Evolutionary conservation across 2,888 invertebrate species (phyloP).

Genomic region (Priocnemis perturbator): DNA sequence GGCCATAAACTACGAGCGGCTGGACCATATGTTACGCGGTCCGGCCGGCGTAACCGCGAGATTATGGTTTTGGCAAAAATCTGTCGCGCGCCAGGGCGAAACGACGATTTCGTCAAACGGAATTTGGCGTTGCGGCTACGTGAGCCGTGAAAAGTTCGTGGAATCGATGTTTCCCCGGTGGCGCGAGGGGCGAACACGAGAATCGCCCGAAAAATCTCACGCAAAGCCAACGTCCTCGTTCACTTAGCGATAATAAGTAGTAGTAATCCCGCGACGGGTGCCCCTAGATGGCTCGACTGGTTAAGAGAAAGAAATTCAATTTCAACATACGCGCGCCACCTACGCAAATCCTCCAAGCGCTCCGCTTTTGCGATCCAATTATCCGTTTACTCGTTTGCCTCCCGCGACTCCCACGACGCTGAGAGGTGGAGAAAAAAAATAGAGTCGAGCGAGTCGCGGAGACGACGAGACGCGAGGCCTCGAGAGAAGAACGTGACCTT

Average conservation of each 20-base stretch:
- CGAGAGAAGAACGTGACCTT: no score
- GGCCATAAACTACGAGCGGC: no score
- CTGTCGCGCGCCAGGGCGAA: neutral
- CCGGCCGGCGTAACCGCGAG: neutral
- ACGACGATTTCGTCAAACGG: no score
- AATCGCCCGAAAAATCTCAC: no score
- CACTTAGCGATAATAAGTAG: neutral
- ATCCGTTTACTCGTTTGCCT: slow-evolving; percentile 1
- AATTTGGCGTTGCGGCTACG: no score
- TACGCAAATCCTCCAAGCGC: no score
- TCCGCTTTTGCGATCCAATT: no score
- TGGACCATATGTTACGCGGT: neutral
- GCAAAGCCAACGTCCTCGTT: neutral
- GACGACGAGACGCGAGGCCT: neutral
- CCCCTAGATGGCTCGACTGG: neutral
- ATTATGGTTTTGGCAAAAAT: neutral
- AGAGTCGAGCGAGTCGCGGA: neutral
- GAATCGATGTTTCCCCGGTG: no score
- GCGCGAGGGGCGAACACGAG: no score
- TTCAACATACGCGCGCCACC: neutral
- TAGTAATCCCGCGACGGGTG: neutral
- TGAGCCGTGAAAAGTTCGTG: no score
- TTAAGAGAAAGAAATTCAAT: neutral
- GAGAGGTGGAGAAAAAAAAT: neutral
- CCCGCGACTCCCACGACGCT: neutral